These are phyloP conservation scores for Phymanthus crucifer DNA, from an alignment of 92 coral and sea anemone species.

Conservation along the genomic window DNA sequence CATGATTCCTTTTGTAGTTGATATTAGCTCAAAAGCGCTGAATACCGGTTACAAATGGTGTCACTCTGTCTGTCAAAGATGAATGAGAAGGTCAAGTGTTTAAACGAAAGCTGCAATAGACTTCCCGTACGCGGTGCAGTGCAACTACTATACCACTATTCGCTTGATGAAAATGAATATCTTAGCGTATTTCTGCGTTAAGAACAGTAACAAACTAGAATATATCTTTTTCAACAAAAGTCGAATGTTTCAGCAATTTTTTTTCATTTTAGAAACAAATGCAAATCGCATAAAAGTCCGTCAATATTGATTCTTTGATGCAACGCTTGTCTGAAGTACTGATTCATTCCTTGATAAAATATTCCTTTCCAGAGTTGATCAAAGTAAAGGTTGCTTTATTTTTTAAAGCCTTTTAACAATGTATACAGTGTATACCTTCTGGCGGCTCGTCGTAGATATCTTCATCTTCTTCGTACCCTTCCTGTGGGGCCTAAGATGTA, in stretches of 20 bases:
- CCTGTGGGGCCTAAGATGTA: not conserved
- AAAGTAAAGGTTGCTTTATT: too few species aligned
- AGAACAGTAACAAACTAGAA: not conserved
- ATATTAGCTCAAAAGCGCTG: not conserved
- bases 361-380: too few species aligned
- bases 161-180: too few species aligned
- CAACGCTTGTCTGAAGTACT: too few species aligned
- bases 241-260: too few species aligned
- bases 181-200: too few species aligned
- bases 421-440: conserved; percentile 2
- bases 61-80: not conserved
- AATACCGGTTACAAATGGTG: not conserved
- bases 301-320: too few species aligned
- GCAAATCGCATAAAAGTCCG: too few species aligned
- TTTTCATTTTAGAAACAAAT: too few species aligned
- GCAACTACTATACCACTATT: not conserved
- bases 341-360: too few species aligned
- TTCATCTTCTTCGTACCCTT: conserved; percentile 18
- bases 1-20: not conserved
- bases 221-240: not conserved
- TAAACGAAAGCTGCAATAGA: not conserved
- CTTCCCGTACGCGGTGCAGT: not conserved
- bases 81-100: not conserved
- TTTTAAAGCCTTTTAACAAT: too few species aligned
- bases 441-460: conserved; percentile 68